Evolutionary conservation across 2,797 vertebrate species (phyloP), one percentile per base, ranked within the genome.

Genomic region (Lophotriccus pileatus): DNA sequence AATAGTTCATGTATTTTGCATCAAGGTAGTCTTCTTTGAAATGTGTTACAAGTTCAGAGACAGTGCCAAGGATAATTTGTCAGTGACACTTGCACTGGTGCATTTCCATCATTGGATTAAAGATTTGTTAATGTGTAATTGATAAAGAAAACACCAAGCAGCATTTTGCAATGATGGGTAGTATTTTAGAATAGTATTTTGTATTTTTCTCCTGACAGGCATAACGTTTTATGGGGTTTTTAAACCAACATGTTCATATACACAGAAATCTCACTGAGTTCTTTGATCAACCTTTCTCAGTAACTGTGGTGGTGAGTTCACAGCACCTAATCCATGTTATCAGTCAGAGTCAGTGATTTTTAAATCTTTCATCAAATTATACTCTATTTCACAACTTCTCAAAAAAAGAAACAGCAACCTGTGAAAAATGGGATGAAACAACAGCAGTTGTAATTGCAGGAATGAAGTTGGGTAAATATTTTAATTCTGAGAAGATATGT

Each of bases 101-200:
- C 89, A 0, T 96, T 97, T 97, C 93, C 96, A 96, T 97, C 97
- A 98, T 93, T 97, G 97, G 96, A 98, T 97, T 98, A 98, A 97
- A 96, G 94, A 92, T 91, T 96, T 96, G 96, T 97, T 98, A 98
- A 98, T 97, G 94, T 96, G 95, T 90, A 97, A 97, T 98, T 97
- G 96, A 97, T 98, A 98, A 98, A 97, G 97, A 97, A 98, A 98
- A 97, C 96, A 98, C 93, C 79, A 79, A 87, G 94, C 95, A 95
- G 94, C 91, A 89, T 98, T 98, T 97, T 98, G 67, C 93, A 95
- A 58, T 96, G 94, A 97, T 97, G 89, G 77, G 89, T 93, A 95
- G 96, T 97, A 84, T 94, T 97, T 97, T 97, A 96, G 94, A 96
- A 97, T 95, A 95, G 70, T 90, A 94, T 97, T 98, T 97, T 96